phyloP scores from a whole-genome alignment of 2,113 vertebrate genomes.

The Noturus placidus region DNA sequence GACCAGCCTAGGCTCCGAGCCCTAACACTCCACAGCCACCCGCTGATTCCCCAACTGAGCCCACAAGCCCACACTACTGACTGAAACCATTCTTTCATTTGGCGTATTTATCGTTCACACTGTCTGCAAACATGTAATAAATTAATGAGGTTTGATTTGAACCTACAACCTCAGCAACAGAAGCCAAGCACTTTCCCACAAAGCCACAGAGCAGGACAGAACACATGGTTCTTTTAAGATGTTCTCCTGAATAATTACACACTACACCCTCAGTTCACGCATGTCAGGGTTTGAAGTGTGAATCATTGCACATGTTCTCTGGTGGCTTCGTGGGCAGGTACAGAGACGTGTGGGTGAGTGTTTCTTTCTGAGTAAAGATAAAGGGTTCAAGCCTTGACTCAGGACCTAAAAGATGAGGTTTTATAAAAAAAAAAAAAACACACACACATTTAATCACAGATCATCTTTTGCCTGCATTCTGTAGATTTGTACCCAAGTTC shows the following conservation, averaged over 20 bases:
- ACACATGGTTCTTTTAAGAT: not conserved
- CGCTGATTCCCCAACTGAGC: not conserved
- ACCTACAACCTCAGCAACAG: not conserved
- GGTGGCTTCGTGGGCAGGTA: not conserved
- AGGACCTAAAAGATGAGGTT: no score
- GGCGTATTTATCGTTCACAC: not conserved
- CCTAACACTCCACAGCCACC: not conserved
- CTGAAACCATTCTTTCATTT: not conserved
- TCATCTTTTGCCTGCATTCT: not conserved
- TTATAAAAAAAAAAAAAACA: no score
- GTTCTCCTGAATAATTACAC: not conserved
- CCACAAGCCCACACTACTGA: not conserved
- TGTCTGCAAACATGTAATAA: not conserved
- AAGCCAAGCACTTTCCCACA: not conserved
- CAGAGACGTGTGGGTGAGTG: not conserved
- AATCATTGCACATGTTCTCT: fast-evolving
- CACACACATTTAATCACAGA: not conserved
- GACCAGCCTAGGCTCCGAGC: no score
- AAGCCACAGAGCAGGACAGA: not conserved
- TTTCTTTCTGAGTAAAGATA: not conserved
- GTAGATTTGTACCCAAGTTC: not conserved
- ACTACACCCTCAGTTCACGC: not conserved
- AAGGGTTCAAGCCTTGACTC: not conserved
- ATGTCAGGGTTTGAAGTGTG: not conserved
- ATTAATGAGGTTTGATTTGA: not conserved